Conservation (phyloP, 2,113 vertebrate species). For the Lagopus leucura region DNA sequence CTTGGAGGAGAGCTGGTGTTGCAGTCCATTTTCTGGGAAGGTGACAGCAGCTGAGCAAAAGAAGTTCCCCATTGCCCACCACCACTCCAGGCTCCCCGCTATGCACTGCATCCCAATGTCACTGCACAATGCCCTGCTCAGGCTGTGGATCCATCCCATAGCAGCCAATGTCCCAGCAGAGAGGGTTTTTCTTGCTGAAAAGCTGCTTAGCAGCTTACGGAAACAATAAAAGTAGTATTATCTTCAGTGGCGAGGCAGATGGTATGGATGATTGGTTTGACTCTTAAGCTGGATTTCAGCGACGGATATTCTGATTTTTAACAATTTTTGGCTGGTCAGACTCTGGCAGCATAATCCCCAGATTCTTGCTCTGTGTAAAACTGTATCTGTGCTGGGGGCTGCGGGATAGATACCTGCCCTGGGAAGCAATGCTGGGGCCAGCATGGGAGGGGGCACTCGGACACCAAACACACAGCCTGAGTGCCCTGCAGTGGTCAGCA, state of each 20-base stretch:
- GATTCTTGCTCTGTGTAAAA: neutral
- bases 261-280: constrained; percentile 73
- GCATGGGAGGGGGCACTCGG: neutral
- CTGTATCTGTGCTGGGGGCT: rapidly evolving
- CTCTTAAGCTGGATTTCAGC: constrained; percentile 74
- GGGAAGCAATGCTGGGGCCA: neutral
- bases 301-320: constrained; percentile 68
- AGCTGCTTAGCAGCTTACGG: constrained; percentile 72
- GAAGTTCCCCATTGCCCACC: neutral
- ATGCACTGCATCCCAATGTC: neutral
- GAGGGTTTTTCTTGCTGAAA: constrained; percentile 49
- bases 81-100: no score
- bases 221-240: constrained; percentile 76
- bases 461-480: rapidly evolving
- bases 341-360: neutral
- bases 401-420: neutral
- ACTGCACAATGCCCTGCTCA: neutral
- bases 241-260: constrained; percentile 56
- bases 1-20: neutral
- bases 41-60: neutral
- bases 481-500: rapidly evolving
- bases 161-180: constrained; percentile 21
- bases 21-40: neutral
- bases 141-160: neutral
- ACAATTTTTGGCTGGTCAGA: constrained; percentile 62